Evolutionary conservation across 2,797 vertebrate species (phyloP).

Genomic region (Aythya fuligula): DNA sequence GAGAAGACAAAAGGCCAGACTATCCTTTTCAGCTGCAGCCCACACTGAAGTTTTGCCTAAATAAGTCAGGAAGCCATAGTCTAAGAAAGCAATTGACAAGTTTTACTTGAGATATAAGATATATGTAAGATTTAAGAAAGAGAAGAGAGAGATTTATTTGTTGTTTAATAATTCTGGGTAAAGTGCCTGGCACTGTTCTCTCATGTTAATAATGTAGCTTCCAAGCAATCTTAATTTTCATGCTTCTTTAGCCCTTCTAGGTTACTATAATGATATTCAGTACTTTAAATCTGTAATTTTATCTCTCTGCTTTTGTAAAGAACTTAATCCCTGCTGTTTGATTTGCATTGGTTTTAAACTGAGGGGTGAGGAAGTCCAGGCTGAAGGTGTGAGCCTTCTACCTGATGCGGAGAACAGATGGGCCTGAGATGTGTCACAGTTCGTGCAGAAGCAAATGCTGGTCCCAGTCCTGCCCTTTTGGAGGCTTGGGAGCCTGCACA

Average conservation of each 20-base stretch:
- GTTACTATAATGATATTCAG: background rate
- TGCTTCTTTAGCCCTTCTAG: background rate
- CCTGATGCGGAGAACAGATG: background rate
- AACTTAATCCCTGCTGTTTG: background rate
- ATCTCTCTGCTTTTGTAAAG: background rate
- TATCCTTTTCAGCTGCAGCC: background rate
- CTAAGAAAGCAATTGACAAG: background rate
- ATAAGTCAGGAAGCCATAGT: background rate
- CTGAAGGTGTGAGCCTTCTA: background rate
- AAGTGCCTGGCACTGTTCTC: background rate
- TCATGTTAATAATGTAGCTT: background rate
- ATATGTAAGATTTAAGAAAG: background rate
- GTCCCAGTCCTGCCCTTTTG: background rate
- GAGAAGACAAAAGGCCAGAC: background rate
- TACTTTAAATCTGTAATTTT: background rate
- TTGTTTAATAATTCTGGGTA: background rate
- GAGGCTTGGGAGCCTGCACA: conserved; percentile 47
- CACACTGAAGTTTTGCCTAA: background rate
- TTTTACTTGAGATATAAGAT: background rate
- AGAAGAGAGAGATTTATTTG: background rate
- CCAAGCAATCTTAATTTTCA: background rate
- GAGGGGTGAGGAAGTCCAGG: background rate
- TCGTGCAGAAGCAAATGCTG: background rate
- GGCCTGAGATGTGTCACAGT: background rate
- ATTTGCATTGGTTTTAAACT: background rate